These are phyloP conservation scores for Pandion haliaetus DNA, from an alignment of 2,113 vertebrate species.

Conservation along the genomic window DNA sequence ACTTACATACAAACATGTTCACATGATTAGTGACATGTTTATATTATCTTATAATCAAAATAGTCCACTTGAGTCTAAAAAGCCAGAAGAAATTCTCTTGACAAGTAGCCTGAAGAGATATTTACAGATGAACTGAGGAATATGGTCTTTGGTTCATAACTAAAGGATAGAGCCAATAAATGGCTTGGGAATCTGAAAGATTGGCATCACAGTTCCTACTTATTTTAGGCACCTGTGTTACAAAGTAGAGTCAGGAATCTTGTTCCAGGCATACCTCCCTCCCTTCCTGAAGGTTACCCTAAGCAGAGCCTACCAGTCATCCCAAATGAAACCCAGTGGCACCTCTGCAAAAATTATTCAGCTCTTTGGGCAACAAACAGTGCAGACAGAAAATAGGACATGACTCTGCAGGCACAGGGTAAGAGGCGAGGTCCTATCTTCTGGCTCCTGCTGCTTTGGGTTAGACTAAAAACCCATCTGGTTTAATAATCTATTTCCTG, in stretches of 20 bases:
- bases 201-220: fast-evolving
- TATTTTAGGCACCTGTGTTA: neutral
- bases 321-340: neutral
- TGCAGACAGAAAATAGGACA: neutral
- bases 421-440: neutral
- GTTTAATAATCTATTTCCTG: neutral
- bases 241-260: neutral
- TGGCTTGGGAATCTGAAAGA: neutral
- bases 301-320: neutral
- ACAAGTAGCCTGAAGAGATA: neutral
- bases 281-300: neutral
- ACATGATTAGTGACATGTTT: neutral
- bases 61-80: neutral
- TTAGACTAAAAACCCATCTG: neutral
- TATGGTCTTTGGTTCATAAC: neutral
- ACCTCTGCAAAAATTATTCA: neutral
- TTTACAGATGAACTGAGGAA: neutral
- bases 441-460: neutral
- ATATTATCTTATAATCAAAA: neutral
- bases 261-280: neutral
- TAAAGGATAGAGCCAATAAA: neutral
- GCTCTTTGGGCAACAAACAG: neutral
- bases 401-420: neutral
- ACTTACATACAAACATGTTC: neutral
- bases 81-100: neutral